Evolutionary conservation across 1,140 invertebrate species (phyloP).

Genomic region (Drosophila bifasciata): DNA sequence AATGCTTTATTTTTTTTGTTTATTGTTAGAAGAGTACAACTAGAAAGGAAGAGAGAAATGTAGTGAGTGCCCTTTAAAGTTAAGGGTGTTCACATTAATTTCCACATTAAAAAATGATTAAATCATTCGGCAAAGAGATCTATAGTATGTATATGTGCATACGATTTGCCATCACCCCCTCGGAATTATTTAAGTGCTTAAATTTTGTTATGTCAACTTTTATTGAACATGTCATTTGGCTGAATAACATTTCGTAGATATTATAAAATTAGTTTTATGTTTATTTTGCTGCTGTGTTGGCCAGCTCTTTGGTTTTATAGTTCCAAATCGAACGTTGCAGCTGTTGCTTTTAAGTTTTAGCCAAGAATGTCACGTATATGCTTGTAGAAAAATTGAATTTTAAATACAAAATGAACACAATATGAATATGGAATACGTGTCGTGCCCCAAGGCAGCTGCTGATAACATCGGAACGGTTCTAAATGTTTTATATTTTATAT

Average conservation of each 20-base stretch:
- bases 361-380: slow-evolving; percentile 48
- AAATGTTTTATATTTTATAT: slow-evolving; percentile 62
- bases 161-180: no score
- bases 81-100: no score
- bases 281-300: neutral
- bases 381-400: slow-evolving; percentile 29
- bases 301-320: slow-evolving; percentile 32
- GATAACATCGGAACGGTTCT: slow-evolving; percentile 52
- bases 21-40: no score
- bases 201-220: neutral
- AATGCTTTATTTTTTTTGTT: no score
- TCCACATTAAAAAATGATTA: no score
- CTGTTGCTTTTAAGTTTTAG: slow-evolving; percentile 61
- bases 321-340: slow-evolving; percentile 44
- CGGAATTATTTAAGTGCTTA: no score
- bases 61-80: no score
- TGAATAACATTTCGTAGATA: neutral
- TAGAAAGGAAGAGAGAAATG: no score
- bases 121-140: no score
- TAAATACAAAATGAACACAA: slow-evolving; percentile 38
- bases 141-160: no score
- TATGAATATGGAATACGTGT: slow-evolving; percentile 25
- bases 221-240: slow-evolving; percentile 1
- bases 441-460: slow-evolving; percentile 60
- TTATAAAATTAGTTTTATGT: neutral